Percentiles rank a stretch among this genome's conserved stretches.
phyloP scores from a whole-genome alignment of 2,797 vertebrate genomes.

The Acridotheres tristis region DNA sequence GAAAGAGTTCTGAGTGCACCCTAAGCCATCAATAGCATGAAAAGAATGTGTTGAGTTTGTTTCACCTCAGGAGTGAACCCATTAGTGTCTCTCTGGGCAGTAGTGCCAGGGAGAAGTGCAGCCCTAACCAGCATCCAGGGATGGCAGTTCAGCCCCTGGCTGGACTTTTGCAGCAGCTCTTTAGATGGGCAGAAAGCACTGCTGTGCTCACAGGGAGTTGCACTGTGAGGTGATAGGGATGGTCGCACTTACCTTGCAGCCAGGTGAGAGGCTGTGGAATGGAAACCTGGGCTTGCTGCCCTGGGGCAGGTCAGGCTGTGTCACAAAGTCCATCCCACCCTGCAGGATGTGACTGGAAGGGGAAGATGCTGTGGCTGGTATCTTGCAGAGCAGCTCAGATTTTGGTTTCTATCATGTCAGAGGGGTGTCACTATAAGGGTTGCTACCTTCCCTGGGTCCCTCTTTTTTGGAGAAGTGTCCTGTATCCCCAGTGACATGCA shows the following conservation, averaged over 20 bases:
- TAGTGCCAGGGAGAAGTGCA: neutral
- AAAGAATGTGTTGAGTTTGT: neutral
- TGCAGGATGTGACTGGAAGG: no score
- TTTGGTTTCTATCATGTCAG: neutral
- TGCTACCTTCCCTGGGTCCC: neutral
- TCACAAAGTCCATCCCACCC: no score
- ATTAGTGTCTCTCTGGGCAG: neutral
- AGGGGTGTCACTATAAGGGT: rapidly evolving
- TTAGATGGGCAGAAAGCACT: neutral
- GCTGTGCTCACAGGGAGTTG: neutral
- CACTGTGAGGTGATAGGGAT: neutral
- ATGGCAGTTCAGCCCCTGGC: neutral
- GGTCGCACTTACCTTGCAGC: neutral
- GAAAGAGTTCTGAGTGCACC: neutral
- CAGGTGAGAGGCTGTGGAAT: neutral
- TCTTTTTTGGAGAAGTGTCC: neutral
- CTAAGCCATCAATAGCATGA: neutral
- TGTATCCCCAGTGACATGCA: neutral
- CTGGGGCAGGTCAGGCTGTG: neutral
- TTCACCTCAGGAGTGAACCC: neutral
- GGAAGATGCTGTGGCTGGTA: neutral
- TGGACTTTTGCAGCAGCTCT: neutral
- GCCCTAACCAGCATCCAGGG: neutral
- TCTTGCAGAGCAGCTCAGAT: neutral
- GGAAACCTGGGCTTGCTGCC: neutral